phyloP scores from a whole-genome alignment of 2,888 invertebrate genomes.

The Tetramorium bicarinatum region DNA sequence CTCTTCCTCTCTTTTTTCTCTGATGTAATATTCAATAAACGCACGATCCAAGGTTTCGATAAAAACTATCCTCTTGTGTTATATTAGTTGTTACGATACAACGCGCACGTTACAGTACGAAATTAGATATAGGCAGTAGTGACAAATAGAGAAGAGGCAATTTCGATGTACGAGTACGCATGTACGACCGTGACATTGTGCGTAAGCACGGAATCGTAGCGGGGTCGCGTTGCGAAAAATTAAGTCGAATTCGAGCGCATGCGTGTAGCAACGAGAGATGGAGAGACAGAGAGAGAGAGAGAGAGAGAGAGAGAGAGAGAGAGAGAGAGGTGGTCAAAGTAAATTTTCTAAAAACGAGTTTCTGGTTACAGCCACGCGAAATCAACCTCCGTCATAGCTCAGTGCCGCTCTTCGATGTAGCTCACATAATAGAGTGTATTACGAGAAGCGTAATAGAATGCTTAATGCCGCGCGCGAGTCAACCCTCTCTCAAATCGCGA shows the following conservation, averaged over 20 bases:
- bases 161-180: constrained; percentile 36
- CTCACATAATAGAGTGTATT: constrained; percentile 39
- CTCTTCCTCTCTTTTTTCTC: not conserved
- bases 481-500: constrained; percentile 12
- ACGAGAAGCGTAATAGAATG: constrained; percentile 45
- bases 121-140: not conserved
- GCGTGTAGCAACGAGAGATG: not conserved
- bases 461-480: constrained; percentile 62
- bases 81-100: not conserved
- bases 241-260: constrained; percentile 43
- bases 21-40: constrained; percentile 16
- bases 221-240: constrained; percentile 39
- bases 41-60: constrained; percentile 10
- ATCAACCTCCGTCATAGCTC: constrained; percentile 1
- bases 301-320: not conserved
- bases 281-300: not conserved
- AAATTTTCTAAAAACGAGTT: constrained; percentile 45
- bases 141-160: not conserved
- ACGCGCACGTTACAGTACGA: not conserved
- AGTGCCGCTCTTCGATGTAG: not conserved
- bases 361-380: constrained; percentile 8
- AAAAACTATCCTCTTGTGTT: not conserved
- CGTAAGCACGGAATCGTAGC: constrained; percentile 20
- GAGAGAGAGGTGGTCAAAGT: not conserved
- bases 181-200: constrained; percentile 50